These are phyloP conservation scores for Entomyzon cyanotis DNA, from an alignment of 2,113 vertebrate genomes.

Conservation along the genomic window DNA sequence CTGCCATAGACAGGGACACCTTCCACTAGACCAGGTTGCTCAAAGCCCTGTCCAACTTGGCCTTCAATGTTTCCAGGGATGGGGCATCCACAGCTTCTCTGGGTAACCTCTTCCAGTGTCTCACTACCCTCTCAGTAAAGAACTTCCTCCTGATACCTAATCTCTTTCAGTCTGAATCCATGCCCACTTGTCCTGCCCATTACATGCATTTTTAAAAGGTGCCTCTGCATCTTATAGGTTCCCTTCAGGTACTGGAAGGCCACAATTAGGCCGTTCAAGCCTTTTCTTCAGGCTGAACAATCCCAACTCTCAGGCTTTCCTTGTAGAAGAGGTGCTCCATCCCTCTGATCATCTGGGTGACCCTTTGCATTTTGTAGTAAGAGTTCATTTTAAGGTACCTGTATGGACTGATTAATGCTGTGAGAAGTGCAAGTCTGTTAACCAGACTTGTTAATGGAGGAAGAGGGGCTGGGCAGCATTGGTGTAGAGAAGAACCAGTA, in stretches of 20 bases:
- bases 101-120: background rate
- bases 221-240: background rate
- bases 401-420: background rate
- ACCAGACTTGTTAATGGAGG: background rate
- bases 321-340: background rate
- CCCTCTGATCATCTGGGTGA: background rate
- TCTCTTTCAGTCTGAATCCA: background rate
- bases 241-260: background rate
- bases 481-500: background rate
- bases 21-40: background rate
- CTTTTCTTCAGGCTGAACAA: background rate
- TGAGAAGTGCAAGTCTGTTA: background rate
- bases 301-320: background rate
- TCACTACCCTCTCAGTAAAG: background rate
- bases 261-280: too few species aligned
- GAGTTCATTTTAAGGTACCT: background rate
- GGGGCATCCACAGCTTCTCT: background rate
- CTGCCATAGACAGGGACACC: background rate
- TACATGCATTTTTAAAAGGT: background rate
- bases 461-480: background rate
- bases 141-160: background rate
- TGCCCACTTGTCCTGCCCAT: background rate
- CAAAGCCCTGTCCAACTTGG: background rate
- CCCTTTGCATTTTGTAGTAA: background rate
- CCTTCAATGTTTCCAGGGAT: background rate